These are phyloP conservation scores for Probaryconus sp. DNA, from an alignment of 1,140 invertebrate genomes.

Conservation along the genomic window DNA sequence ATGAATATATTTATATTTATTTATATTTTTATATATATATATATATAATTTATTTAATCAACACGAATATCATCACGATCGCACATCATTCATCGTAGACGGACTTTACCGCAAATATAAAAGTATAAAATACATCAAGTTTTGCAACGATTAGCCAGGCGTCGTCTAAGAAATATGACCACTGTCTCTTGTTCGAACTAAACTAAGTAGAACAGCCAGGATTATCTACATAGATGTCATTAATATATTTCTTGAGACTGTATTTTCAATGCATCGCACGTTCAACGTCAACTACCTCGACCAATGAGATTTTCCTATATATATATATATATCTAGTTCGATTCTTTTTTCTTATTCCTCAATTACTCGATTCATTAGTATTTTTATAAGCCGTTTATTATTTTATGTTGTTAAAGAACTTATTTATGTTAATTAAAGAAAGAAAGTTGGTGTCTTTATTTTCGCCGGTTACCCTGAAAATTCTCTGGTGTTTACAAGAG, in stretches of 20 bases:
- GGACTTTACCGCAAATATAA: conserved; percentile 57
- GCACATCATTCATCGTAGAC: conserved; percentile 30
- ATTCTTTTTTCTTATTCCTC: conserved; percentile 7
- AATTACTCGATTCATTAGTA: conserved; percentile 31
- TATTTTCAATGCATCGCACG: conserved; percentile 21
- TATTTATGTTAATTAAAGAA: too few relatives aligned
- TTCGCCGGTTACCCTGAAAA: too few relatives aligned
- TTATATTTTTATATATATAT: conserved; percentile 46
- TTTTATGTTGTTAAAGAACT: too few relatives aligned
- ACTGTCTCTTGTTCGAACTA: conserved; percentile 7
- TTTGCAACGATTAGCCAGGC: conserved; percentile 51
- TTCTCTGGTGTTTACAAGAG: too few relatives aligned
- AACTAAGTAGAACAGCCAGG: conserved; percentile 23
- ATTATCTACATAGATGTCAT: conserved; percentile 30
- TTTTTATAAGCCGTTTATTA: too few relatives aligned
- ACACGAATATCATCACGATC: conserved; percentile 44
- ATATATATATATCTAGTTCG: too few relatives aligned
- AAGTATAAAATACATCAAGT: conserved; percentile 66
- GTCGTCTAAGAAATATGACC: conserved; percentile 39
- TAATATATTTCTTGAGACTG: conserved; percentile 24
- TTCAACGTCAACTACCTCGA: conserved; percentile 21
- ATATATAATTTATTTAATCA: conserved; percentile 29
- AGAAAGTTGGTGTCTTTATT: too few relatives aligned
- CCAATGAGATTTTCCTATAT: conserved; percentile 27
- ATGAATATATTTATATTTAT: conserved; percentile 57